Base-by-base conservation (phyloP, 2,888 invertebrate genomes). In the Amphiduros pacificus region DNA sequence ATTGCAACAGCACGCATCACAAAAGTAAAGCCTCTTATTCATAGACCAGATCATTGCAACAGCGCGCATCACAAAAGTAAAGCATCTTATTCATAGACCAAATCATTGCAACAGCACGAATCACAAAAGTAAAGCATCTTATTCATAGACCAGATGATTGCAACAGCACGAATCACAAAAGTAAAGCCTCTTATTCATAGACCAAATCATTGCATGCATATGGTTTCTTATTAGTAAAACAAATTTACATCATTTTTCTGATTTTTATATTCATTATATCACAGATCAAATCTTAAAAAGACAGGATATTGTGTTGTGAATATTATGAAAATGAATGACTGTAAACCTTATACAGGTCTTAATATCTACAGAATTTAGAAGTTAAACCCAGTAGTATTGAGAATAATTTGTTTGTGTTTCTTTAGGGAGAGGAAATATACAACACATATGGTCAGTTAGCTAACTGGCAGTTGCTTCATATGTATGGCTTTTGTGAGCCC, bases 371-470 rank as follows among this genome's bases (percentile, higher is more conserved):
- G n/a, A n/a, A n/a, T n/a, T n/a, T n/a, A n/a, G n/a, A n/a, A n/a
- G n/a, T n/a, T n/a, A n/a, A n/a, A n/a, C n/a, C n/a, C n/a, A n/a
- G n/a, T n/a, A n/a, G n/a, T n/a, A n/a, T n/a, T n/a, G n/a, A n/a
- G n/a, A n/a, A n/a, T n/a, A n/a, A n/a, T n/a, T n/a, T n/a, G n/a
- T n/a, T n/a, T n/a, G 9, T 36, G 36, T 49, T 53, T 14, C 48
- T 64, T 14, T 69, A 80, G 80, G 80, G 77, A 22, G 80, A 80
- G 60, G 82, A 82, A 64, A 72, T 82, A 4, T 82, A 70, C 68
- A 82, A 82, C 71, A 81, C 82, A 5, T 82, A 82, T 64, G 82
- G 82, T 22, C 71, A 78, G 52, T 68, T 80, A 27, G 69, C 79
- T 36, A 82, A 82, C 68, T 65, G 68, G 44, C 76, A 80, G 50